A percentile compares a stretch with the other conserved stretches of the same genome.
Evolutionary conservation across 1,140 invertebrate species (phyloP).

Genomic region (Macrotrachela quadricornifera): DNA sequence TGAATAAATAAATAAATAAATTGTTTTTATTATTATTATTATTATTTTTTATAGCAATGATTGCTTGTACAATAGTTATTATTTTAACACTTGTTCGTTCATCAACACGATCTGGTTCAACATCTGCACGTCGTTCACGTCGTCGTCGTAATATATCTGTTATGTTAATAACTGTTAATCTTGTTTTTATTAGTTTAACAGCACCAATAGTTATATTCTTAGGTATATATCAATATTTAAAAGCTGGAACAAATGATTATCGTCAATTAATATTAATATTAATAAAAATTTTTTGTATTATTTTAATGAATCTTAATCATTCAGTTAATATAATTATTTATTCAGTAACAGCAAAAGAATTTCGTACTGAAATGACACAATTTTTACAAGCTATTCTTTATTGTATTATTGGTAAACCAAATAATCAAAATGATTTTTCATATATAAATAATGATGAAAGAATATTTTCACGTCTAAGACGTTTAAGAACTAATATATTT

Average conservation of each 20-base stretch:
- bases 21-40: no score
- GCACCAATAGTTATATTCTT: constrained; percentile 5
- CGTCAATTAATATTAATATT: not conserved
- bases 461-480: no score
- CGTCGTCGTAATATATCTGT: constrained; percentile 1
- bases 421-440: no score
- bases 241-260: not conserved
- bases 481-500: no score
- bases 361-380: not conserved
- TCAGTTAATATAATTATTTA: constrained; percentile 7
- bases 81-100: not conserved
- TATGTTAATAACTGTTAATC: constrained; percentile 2
- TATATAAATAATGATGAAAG: no score
- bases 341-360: constrained; percentile 7
- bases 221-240: not conserved
- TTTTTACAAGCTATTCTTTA: no score
- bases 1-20: no score
- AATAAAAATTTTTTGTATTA: constrained; percentile 8
- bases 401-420: no score
- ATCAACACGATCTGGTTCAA: not conserved
- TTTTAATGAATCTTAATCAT: constrained; percentile 8
- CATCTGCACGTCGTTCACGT: not conserved
- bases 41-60: no score
- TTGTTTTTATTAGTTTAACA: constrained; percentile 9
- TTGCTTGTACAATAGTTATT: no score